Evolutionary conservation across 2,888 invertebrate genomes (phyloP).

Genomic region (Strigamia crassipes): DNA sequence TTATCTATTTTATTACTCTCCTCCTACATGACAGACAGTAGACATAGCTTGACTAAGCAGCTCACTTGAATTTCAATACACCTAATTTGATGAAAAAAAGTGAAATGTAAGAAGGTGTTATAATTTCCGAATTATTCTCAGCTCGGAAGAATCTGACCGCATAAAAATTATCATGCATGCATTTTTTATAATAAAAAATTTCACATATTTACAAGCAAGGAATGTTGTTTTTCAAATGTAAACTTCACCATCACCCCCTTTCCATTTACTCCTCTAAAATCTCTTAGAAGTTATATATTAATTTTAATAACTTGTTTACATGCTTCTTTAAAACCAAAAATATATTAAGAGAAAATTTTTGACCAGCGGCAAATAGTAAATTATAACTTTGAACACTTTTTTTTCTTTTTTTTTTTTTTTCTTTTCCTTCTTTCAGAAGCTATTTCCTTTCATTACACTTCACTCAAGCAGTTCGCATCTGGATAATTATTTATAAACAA

Average conservation of each 20-base stretch:
- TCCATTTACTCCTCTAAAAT: not conserved
- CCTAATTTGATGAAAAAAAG: not conserved
- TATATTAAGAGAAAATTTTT: not conserved
- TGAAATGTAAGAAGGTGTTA: not conserved
- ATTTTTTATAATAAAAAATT: not conserved
- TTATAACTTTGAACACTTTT: not conserved
- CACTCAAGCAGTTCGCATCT: not conserved
- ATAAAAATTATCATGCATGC: not conserved
- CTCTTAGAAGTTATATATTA: constrained; percentile 12
- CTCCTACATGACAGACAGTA: not conserved
- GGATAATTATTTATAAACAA: constrained; percentile 5
- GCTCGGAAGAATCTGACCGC: not conserved
- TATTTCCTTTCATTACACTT: constrained; percentile 21
- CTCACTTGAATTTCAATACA: not conserved
- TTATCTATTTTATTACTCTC: not conserved
- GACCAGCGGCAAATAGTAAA: constrained; percentile 15
- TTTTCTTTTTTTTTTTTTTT: not conserved
- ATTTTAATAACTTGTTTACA: constrained; percentile 21
- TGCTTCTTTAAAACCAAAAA: not conserved
- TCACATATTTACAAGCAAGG: not conserved
- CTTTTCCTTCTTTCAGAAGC: constrained; percentile 5
- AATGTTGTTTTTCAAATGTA: constrained; percentile 16
- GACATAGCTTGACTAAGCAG: constrained; percentile 13
- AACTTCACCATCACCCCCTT: not conserved
- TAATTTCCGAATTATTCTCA: not conserved